phyloP scores from a whole-genome alignment of 1,140 invertebrate species.

The Orius insidiosus region DNA sequence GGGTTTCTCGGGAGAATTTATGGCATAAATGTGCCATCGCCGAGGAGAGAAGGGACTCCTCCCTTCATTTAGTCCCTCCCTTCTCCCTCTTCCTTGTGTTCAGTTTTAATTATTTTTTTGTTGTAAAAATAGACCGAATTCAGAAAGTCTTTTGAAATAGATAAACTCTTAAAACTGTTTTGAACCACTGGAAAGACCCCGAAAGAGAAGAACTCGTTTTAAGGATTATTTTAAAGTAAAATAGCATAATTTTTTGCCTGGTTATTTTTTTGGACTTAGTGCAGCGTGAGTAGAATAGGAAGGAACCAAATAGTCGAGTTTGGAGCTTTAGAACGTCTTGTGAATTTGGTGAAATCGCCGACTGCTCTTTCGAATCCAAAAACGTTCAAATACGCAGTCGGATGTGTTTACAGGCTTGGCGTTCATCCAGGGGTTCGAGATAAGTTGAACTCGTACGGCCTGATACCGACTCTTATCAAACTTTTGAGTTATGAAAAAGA shows the following conservation, averaged over 20 bases:
- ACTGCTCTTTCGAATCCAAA: not conserved
- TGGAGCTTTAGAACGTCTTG: too few relatives aligned
- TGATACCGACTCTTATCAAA: conserved; percentile 4
- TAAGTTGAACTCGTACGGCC: not conserved
- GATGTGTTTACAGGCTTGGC: not conserved
- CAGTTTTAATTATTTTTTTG: too few relatives aligned
- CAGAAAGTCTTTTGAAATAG: conserved; percentile 2
- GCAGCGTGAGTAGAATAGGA: too few relatives aligned
- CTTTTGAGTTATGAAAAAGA: conserved; percentile 1
- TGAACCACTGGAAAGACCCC: conserved; percentile 1
- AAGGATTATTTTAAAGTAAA: conserved; percentile 6
- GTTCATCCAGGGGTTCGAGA: not conserved
- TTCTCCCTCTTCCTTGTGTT: too few relatives aligned
- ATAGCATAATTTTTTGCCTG: not conserved
- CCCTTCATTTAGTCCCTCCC: too few relatives aligned
- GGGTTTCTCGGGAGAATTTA: too few relatives aligned
- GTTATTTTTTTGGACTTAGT: too few relatives aligned
- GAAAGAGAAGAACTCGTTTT: conserved; percentile 6
- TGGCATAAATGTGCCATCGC: too few relatives aligned
- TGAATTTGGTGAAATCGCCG: too few relatives aligned
- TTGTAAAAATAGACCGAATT: not conserved
- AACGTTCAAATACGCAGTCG: not conserved
- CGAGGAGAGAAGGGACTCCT: too few relatives aligned
- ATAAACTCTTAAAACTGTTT: not conserved
- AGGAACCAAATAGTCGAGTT: too few relatives aligned